Evolutionary conservation across 2,888 invertebrate genomes (phyloP).

Genomic region (Sphecodes monilicornis): DNA sequence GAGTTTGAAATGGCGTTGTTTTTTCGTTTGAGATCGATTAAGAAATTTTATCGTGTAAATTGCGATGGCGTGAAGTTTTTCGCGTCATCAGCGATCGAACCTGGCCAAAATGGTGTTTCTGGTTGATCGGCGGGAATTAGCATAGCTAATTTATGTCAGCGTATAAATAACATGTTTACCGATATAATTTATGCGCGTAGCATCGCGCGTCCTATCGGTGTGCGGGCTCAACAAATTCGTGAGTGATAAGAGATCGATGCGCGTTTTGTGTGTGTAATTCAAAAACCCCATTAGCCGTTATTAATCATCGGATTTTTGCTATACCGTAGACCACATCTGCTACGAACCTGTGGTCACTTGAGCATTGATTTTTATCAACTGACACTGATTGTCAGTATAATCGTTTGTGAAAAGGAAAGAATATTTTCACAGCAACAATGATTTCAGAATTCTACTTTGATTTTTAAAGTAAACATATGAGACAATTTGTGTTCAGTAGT

Average conservation of each 20-base stretch:
- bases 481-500: not conserved
- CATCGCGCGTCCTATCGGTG: constrained; percentile 73
- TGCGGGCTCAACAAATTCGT: constrained; percentile 72
- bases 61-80: constrained; percentile 13
- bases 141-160: constrained; percentile 83
- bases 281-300: constrained; percentile 46
- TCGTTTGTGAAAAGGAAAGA: not conserved
- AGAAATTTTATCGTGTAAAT: constrained; percentile 6
- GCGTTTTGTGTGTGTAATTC: constrained; percentile 40
- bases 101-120: constrained; percentile 76
- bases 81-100: constrained; percentile 61
- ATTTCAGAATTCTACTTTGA: not conserved
- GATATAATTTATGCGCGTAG: constrained; percentile 83
- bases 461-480: not conserved
- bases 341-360: not conserved
- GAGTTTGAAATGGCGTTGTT: not conserved
- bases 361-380: not conserved
- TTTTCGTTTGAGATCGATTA: not conserved
- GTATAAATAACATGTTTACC: constrained; percentile 84
- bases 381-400: not conserved
- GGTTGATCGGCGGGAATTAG: constrained; percentile 83
- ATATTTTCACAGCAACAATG: not conserved
- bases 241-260: constrained; percentile 60
- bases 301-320: constrained; percentile 45
- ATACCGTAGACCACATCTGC: constrained; percentile 18